Evolutionary conservation across 2,797 vertebrate genomes (phyloP), one percentile per base, ranked within the genome.

Genomic region (Dallia pectoralis): DNA sequence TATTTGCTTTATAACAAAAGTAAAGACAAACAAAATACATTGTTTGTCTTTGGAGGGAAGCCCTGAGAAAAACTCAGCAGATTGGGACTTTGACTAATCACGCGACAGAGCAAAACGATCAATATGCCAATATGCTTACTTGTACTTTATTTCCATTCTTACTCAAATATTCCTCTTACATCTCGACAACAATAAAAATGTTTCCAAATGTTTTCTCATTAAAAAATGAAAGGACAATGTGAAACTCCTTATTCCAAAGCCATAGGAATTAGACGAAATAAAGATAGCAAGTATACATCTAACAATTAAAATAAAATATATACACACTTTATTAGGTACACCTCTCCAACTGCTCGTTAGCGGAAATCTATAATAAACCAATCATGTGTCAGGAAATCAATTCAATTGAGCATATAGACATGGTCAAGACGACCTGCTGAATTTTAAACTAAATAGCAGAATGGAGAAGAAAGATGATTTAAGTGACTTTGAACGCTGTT

Each of bases 1-100:
- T 90, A 88, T 93, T 91, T 92, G 90, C 86, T 87, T 87, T 84
- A 79, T 85, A 89, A 89, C 87, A 63, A 83, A 86, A 73, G 81
- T 84, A 70, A 82, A 89, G 77, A 79, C 78, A 90, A 91, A 90
- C 86, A 82, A 77, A 75, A 82, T 83, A 73, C 74, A 89, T 86
- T 76, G 81, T 80, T 72, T 83, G 85, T 84, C 77, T 77, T 74
- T 48, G 61, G 81, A 76, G 79, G 40, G 82, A 77, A 79, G 48
- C 81, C 53, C 66, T 19, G 76, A 78, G 77, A 40, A 53, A 44
- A 79, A 70, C 48, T 51, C 72, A 74, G 69, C 72, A 73, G 44
- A 12, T 30, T 70, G 81, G 22, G 0, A 64, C 62, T 56, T 56
- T 1, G 40, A 44, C 62, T 71, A 77, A 80, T 79, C 79, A 16